These are phyloP conservation scores for Euschistus heros DNA, from an alignment of 1,140 invertebrate species.

Conservation along the genomic window DNA sequence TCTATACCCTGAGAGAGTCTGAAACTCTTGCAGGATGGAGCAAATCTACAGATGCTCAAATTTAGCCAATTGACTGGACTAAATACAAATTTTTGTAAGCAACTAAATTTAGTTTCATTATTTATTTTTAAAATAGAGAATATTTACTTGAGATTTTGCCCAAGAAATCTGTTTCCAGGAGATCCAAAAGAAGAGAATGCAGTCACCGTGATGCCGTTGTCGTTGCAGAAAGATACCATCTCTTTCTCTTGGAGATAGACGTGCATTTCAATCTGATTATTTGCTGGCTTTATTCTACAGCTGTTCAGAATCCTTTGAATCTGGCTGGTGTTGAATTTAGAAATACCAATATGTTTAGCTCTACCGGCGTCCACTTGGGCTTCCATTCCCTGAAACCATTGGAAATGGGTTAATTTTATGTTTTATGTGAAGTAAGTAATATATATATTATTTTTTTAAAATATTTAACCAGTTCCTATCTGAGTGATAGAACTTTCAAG, in stretches of 20 bases:
- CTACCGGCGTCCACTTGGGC: slow-evolving; percentile 31
- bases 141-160: no score
- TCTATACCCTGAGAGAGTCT: no score
- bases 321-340: slow-evolving; percentile 35
- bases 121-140: no score
- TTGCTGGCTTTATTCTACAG: slow-evolving; percentile 29
- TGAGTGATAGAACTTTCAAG: no score
- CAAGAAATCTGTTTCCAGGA: slow-evolving; percentile 32
- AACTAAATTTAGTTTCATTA: no score
- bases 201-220: slow-evolving; percentile 59
- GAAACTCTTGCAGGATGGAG: no score
- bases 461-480: no score
- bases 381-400: slow-evolving; percentile 22
- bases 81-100: no score
- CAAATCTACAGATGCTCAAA: no score
- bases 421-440: slow-evolving; percentile 25
- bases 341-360: slow-evolving; percentile 34
- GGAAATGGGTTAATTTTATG: not conserved
- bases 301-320: slow-evolving; percentile 31
- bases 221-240: slow-evolving; percentile 60
- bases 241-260: slow-evolving; percentile 69
- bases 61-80: no score
- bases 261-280: slow-evolving; percentile 65
- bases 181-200: slow-evolving; percentile 77
- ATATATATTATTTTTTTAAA: no score